Evolutionary conservation across 2,888 invertebrate species (phyloP).

Genomic region (Ommatoiulus sabulosus): DNA sequence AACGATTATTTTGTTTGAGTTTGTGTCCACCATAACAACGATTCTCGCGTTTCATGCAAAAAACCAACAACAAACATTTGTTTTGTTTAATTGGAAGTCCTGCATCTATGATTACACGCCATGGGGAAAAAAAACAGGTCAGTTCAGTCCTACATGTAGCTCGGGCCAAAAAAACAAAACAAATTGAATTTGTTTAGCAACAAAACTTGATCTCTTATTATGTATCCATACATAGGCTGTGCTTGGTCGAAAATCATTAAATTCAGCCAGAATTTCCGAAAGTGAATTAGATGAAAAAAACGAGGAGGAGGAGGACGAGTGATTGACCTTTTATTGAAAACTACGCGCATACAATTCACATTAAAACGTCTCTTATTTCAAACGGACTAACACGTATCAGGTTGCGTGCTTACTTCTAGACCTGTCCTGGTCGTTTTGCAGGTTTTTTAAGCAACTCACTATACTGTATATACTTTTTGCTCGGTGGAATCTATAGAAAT

Average conservation of each 20-base stretch:
- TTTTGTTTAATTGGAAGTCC: slow-evolving; percentile 43
- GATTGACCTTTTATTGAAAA: slow-evolving; percentile 31
- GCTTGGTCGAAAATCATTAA: slow-evolving; percentile 23
- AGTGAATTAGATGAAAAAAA: slow-evolving; percentile 4
- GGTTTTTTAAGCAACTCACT: no score
- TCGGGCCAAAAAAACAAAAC: background rate
- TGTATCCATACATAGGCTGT: background rate
- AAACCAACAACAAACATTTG: slow-evolving; percentile 13
- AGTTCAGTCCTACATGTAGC: slow-evolving; percentile 1
- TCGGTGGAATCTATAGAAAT: background rate
- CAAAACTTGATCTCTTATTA: slow-evolving; percentile 32
- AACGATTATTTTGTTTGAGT: slow-evolving; percentile 20
- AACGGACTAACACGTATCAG: background rate
- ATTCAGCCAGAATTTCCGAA: slow-evolving; percentile 18
- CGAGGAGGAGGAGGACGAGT: background rate
- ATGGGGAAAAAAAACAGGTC: background rate
- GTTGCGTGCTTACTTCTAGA: background rate
- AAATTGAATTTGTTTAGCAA: slow-evolving; percentile 15
- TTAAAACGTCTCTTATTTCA: background rate
- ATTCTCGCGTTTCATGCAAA: slow-evolving; percentile 18
- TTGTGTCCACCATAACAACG: slow-evolving; percentile 37
- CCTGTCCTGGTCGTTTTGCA: background rate
- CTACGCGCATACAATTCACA: slow-evolving; percentile 11
- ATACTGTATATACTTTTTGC: background rate
- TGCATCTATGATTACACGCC: slow-evolving; percentile 12